These are phyloP conservation scores for Sebastes cheni DNA, from an alignment of 2,797 vertebrate species.

Conservation along the genomic window DNA sequence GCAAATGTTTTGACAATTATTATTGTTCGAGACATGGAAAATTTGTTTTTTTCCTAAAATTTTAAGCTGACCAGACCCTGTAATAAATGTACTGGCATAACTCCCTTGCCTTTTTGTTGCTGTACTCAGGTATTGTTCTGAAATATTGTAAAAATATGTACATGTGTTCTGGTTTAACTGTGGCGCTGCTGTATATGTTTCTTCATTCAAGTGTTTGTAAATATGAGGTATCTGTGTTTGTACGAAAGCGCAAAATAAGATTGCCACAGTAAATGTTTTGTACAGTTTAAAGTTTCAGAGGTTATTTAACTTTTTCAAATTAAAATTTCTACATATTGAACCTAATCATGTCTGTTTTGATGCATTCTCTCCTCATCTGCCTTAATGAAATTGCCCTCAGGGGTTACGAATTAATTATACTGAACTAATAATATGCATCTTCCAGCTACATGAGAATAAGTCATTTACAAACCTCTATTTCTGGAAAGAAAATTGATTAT, in stretches of 20 bases:
- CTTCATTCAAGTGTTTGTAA: slow-evolving; percentile 29
- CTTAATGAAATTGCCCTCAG: neutral
- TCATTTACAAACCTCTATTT: neutral
- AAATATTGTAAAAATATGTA: slow-evolving; percentile 43
- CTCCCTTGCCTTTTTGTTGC: neutral
- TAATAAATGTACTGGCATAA: neutral
- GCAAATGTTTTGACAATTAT: neutral
- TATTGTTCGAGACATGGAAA: neutral
- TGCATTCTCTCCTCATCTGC: neutral
- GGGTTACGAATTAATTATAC: neutral
- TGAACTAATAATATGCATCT: neutral
- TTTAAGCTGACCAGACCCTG: slow-evolving; percentile 7
- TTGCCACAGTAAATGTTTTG: slow-evolving; percentile 52
- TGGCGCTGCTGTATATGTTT: slow-evolving; percentile 35
- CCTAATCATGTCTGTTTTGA: neutral
- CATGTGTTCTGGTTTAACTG: neutral
- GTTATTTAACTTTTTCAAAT: slow-evolving; percentile 67
- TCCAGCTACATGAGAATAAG: neutral
- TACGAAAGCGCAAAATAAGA: slow-evolving; percentile 9
- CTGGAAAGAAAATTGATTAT: neutral
- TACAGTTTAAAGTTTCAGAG: slow-evolving; percentile 54
- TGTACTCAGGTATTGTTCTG: slow-evolving; percentile 37
- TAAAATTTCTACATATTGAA: slow-evolving; percentile 55
- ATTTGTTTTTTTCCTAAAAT: neutral
- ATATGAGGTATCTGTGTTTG: slow-evolving; percentile 22